Base-by-base conservation (phyloP, 2,797 vertebrate genomes). In the Falco rusticolus region DNA sequence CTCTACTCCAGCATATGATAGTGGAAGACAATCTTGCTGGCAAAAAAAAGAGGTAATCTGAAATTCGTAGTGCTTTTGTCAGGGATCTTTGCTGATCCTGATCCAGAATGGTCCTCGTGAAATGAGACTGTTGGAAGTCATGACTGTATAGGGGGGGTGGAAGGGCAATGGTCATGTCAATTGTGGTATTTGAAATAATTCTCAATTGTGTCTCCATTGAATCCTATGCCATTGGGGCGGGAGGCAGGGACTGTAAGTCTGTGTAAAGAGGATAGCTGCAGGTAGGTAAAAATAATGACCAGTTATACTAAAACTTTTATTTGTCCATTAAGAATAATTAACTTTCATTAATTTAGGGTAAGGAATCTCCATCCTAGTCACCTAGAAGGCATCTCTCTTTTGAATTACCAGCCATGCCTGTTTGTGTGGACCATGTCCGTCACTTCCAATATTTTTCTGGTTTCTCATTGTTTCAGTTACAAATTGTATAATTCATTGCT, bases 241-340 rank as follows among this genome's bases (percentile, higher is more conserved):
- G 93, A 96, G 89, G 87, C 86, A 94, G 97, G 95, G 65, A 89
- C 56, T 89, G 69, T 71, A 95, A 84, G 63, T 90, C 91, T 95
- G 48, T 76, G 59, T 94, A 97, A 97, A 90, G 84, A 89, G 82
- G 80, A 94, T 97, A 97, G 93, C 88, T 96, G 70, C 95, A 97
- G 97, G 97, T 97, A 97, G 97, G 95, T 97, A 94, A 96, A 96
- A 97, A 90, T 89, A 69, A 96, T 83, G 70, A 93, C 79, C 41
- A 89, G 65, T 84, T 96, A 28, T 63, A 77, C 51, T 82, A 68
- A 96, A 57, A 71, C 51, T 96, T 94, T 78, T 94, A 88, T 71
- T 96, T 96, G 57, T 88, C 64, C 75, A 91, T 96, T 95, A 84
- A 96, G 84, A 95, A 28, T 75, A 92, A 84, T 33, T 92, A 61